phyloP scores from a whole-genome alignment of 2,888 invertebrate genomes.

The Glomeris marginata region DNA sequence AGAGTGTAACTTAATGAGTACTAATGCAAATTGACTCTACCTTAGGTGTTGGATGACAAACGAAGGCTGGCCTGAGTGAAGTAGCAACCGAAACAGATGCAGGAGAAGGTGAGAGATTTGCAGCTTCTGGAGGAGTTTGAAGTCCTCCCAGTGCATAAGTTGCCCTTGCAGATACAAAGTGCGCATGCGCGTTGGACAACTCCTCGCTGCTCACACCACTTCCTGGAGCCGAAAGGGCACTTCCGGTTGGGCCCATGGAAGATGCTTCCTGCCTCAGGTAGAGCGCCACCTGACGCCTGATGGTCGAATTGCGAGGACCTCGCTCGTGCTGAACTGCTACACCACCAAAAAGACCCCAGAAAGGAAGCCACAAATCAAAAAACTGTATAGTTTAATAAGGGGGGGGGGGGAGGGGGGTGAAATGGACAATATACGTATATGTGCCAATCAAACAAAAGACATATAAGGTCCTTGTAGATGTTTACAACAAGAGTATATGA shows the following conservation, averaged over 20 bases:
- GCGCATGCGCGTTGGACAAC: neutral
- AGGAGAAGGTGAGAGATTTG: slow-evolving; percentile 13
- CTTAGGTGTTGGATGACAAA: slow-evolving; percentile 33
- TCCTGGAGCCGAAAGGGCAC: slow-evolving; percentile 25
- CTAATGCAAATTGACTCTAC: slow-evolving; percentile 25
- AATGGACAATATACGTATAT: too few relatives aligned
- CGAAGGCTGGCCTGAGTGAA: slow-evolving; percentile 18
- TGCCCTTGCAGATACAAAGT: neutral
- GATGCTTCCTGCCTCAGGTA: slow-evolving; percentile 46
- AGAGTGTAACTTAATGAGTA: too few relatives aligned
- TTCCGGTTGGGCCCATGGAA: slow-evolving; percentile 23
- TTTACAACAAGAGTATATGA: too few relatives aligned
- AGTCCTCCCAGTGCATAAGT: neutral
- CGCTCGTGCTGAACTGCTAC: slow-evolving; percentile 96
- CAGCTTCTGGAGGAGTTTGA: slow-evolving; percentile 1
- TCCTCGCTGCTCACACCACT: slow-evolving; percentile 21
- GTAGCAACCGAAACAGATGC: slow-evolving; percentile 24
- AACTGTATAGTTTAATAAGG: too few relatives aligned
- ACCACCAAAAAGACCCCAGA: slow-evolving; percentile 26
- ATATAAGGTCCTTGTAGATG: too few relatives aligned
- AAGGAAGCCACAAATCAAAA: too few relatives aligned
- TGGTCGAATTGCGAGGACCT: slow-evolving; percentile 87
- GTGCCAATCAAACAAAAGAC: too few relatives aligned
- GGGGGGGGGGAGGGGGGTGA: too few relatives aligned
- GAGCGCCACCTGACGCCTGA: slow-evolving; percentile 79